Evolutionary conservation across 2,797 vertebrate genomes (phyloP).

Genomic region (Amblyopsis hoosieri): DNA sequence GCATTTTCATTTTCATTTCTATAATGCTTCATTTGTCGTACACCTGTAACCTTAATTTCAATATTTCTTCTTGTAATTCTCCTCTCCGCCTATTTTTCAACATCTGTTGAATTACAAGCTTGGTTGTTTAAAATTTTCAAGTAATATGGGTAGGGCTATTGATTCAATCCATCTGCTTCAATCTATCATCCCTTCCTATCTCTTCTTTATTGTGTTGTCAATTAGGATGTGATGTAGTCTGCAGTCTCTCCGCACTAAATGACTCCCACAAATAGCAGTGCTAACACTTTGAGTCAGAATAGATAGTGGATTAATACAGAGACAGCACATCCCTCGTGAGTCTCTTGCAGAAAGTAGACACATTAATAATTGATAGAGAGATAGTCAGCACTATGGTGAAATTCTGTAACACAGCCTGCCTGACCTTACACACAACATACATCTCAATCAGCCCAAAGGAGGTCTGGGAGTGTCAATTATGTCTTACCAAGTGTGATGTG

Average conservation of each 20-base stretch:
- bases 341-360: conserved; percentile 64
- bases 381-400: conserved; percentile 51
- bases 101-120: not conserved
- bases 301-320: conserved; percentile 68
- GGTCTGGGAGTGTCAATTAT: conserved; percentile 40
- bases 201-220: conserved; percentile 70
- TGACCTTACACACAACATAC: conserved; percentile 53
- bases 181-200: conserved; percentile 66
- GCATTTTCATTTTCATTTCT: no score
- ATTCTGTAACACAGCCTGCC: conserved; percentile 43
- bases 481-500: conserved; percentile 43
- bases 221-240: conserved; percentile 54
- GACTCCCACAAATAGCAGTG: conserved; percentile 59
- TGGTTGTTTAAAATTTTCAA: conserved; percentile 13
- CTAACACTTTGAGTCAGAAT: conserved; percentile 66
- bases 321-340: conserved; percentile 71
- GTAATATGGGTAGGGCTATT: conserved; percentile 69
- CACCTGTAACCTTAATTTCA: no score
- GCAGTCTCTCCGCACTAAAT: conserved; percentile 39
- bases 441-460: conserved; percentile 48
- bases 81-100: not conserved
- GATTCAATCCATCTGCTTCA: conserved; percentile 63
- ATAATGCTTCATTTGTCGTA: no score
- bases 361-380: conserved; percentile 75
- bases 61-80: no score